Conservation (phyloP, 2,113 vertebrate genomes). For the Setophaga kirtlandii region DNA sequence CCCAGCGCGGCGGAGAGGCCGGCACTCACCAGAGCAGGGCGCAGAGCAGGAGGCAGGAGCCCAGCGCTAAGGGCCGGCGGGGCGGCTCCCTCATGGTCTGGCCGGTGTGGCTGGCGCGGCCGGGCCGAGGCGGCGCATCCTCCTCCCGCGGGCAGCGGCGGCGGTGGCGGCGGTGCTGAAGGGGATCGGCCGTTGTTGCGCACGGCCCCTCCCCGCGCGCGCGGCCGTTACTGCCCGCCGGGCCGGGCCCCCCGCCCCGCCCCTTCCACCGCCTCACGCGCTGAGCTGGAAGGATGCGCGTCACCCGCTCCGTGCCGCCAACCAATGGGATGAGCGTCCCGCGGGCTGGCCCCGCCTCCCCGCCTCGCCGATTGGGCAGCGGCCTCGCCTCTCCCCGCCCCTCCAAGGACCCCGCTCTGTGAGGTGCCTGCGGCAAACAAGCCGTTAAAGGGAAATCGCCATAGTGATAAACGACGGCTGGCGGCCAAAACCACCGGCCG, state of each 20-base stretch:
- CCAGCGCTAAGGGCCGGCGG: slow-evolving; percentile 69
- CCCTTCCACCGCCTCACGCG: background rate
- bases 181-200: background rate
- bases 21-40: slow-evolving; percentile 71
- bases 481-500: no score
- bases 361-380: background rate
- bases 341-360: accelerated
- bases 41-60: slow-evolving; percentile 70
- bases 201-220: background rate
- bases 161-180: background rate
- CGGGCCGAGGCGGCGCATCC: slow-evolving; percentile 72
- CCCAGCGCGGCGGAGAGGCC: background rate
- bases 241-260: background rate
- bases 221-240: background rate
- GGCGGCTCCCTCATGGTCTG: slow-evolving; percentile 75
- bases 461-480: accelerated
- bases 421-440: background rate
- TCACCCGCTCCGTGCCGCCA: background rate
- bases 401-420: background rate
- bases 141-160: background rate
- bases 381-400: background rate
- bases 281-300: slow-evolving; percentile 64
- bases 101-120: slow-evolving; percentile 49
- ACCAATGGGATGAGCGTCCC: background rate
- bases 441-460: background rate